Base-by-base conservation (phyloP, 2,113 vertebrate species). In the Hydrochoerus hydrochaeris region DNA sequence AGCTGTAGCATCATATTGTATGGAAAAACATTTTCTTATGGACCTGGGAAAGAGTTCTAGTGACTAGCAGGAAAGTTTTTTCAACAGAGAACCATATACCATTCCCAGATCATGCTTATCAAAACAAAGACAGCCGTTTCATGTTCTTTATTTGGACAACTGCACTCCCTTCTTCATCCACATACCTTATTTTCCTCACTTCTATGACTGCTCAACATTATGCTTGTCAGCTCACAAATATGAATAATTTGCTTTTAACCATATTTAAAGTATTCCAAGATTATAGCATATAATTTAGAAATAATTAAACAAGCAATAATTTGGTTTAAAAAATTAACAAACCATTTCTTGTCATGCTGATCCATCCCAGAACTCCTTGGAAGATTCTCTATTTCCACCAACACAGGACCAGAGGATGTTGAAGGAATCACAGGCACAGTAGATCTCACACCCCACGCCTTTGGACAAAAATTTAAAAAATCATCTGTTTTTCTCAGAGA, bases 271-370 rank as follows among this genome's bases (percentile, higher is more conserved):
- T 73, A 62, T 13, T 92, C 75, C 49, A 78, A 71, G 58, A 87
- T 86, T 82, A 97, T 94, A 63, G n/a, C 92, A 93, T 89, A 41
- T 63, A 84, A 91, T 94, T 93, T 73, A 63, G 78, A 97, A 87
- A 95, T 20, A 69, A 80, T 28, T 71, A 98, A 97, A 82, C 28
- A 96, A 98, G 87, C 19, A 96, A 60, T 88, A 86, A 30, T 96
- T 97, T 91, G 67, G 57, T 85, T 95, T 93, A 94, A 83, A n/a
- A 54, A 85, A 38, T 77, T 92, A 94, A 98, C 98, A 10, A 98
- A 99, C 99, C 99, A 99, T 98, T 99, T 99, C 95, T 99, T 99
- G 95, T 99, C 99, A 24, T 98, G 98, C 65, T 98, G 99, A 91
- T 97, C 97, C 89, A 97, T 97, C 87, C 99, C 99, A 19, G 99